These are phyloP conservation scores for Ptiloglossa arizonensis DNA, from an alignment of 1,140 invertebrate genomes.

Conservation along the genomic window DNA sequence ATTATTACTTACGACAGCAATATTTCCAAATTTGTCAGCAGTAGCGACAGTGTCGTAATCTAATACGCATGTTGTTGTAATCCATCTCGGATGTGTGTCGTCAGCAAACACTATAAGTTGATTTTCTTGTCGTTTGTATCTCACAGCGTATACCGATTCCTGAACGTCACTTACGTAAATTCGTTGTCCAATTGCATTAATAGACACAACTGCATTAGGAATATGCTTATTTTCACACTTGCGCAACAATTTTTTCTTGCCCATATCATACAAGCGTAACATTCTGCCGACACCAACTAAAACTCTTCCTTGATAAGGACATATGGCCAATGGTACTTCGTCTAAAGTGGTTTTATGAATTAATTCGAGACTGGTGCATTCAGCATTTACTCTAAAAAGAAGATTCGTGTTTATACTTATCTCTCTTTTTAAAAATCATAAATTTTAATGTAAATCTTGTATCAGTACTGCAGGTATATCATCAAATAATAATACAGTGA, in stretches of 20 bases:
- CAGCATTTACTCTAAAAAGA: conserved; percentile 84
- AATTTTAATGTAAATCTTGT: conserved; percentile 35
- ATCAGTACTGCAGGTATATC: conserved; percentile 81
- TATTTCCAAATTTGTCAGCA: conserved; percentile 99
- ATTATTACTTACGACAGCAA: conserved; percentile 88
- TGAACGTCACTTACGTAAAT: conserved; percentile 98
- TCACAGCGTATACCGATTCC: conserved; percentile 97
- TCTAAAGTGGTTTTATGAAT: conserved; percentile 97
- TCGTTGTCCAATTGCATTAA: conserved; percentile 95
- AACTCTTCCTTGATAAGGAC: conserved; percentile 94
- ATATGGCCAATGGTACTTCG: conserved; percentile 94
- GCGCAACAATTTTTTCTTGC: conserved; percentile 96
- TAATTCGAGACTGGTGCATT: conserved; percentile 92
- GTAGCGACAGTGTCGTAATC: conserved; percentile 98
- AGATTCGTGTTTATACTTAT: conserved; percentile 50
- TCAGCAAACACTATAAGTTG: conserved; percentile 99
- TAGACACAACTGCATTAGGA: conserved; percentile 96
- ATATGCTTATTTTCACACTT: conserved; percentile 99
- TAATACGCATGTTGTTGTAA: conserved; percentile 95
- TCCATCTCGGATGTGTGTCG: conserved; percentile 98
- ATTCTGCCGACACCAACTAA: conserved; percentile 96
- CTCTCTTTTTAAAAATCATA: conserved; percentile 59
- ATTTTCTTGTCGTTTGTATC: conserved; percentile 98
- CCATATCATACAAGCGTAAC: conserved; percentile 97
- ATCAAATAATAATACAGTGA: conserved; percentile 69